Evolutionary conservation across 2,113 vertebrate genomes (phyloP), one percentile per base, ranked within the genome.

Genomic region (Ammodytes marinus): DNA sequence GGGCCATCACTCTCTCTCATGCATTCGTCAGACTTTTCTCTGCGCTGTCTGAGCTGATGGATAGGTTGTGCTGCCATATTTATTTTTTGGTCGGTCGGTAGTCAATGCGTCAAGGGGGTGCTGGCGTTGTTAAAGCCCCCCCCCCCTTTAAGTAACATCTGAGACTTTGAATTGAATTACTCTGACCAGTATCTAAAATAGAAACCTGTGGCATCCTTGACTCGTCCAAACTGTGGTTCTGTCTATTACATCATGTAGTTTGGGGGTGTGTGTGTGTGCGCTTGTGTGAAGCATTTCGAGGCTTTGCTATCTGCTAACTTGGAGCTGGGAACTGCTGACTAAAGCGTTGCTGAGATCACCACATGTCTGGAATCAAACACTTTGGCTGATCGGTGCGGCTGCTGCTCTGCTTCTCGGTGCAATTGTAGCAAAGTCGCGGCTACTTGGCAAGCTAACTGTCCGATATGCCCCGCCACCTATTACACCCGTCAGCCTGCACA

Each of bases 401-500:
- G 8, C 13, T 65, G 2, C 27, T 46, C 8, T 72, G 43, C 11
- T 19, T 35, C 27, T 46, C 60, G 19, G 57, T 70, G 53, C 77
- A 73, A 10, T 13, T 47, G 52, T 70, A 47, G 47, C 76, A 35
- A 27, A 81, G 69, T 47, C 19, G 61, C n/a, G 11, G 64, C 67
- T 54, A 45, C 40, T 37, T 61, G n/a, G 74, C 60, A 6, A 14
- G 17, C 43, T 27, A 27, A 27, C 27, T 40, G 11, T 27, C n/a
- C 13, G 5, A 14, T 73, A 14, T 73, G 53, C 59, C 61, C 68
- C 0, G 7, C 53, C 82, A 73, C 84, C 69, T 69, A 43, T 72
- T 81, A 63, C 42, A 80, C 52, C 85, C 54, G 49, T 74, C 86
- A 88, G 72, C 91, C 87, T 83, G 63, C 74, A 85, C 67, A 2